These are phyloP conservation scores for Poeciliopsis presidionis DNA, from an alignment of 2,797 vertebrate genomes.

Conservation along the genomic window DNA sequence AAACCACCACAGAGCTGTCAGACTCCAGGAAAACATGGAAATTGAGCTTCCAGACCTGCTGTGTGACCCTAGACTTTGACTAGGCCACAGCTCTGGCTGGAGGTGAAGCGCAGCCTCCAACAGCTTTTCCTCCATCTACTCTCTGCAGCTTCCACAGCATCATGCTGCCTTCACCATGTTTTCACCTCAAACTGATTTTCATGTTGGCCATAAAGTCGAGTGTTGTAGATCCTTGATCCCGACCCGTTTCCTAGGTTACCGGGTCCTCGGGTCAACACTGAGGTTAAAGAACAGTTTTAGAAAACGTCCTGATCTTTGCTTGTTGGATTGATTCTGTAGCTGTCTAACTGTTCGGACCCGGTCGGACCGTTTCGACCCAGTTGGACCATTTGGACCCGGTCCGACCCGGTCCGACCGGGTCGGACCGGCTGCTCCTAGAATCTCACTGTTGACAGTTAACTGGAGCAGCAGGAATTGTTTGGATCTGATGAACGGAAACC, in stretches of 20 bases:
- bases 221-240: neutral
- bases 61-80: neutral
- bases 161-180: neutral
- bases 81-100: neutral
- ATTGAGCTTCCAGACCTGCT: no score
- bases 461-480: constrained; percentile 36
- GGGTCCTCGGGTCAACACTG: neutral
- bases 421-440: neutral
- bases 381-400: no score
- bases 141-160: neutral
- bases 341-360: neutral
- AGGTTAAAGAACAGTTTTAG: neutral
- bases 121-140: neutral
- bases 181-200: neutral
- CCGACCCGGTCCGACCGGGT: no score
- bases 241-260: neutral
- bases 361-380: no score
- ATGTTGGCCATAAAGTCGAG: neutral
- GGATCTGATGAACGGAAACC: constrained; percentile 11
- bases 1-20: no score
- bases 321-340: neutral
- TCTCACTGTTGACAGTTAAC: constrained; percentile 48
- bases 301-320: neutral
- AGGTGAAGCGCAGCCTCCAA: neutral
- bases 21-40: no score